Evolutionary conservation across 2,797 vertebrate species (phyloP).

Genomic region (Heliangelus exortis): DNA sequence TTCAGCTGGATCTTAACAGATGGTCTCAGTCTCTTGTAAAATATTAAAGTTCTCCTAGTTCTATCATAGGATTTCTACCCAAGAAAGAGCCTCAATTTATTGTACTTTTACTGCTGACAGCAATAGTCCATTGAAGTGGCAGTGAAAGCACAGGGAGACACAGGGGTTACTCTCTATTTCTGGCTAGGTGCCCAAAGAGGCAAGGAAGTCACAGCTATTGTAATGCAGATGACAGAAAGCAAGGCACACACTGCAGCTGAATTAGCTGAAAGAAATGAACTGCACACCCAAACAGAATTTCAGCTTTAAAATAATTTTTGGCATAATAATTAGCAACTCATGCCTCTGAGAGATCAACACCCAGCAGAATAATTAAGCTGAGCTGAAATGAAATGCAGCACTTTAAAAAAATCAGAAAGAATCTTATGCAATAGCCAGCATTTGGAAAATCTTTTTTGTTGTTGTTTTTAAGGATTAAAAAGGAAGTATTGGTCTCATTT

Average conservation of each 20-base stretch:
- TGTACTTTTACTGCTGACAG: slow-evolving; percentile 39
- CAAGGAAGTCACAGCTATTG: slow-evolving; percentile 8
- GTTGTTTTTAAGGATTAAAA: neutral
- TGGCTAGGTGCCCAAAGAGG: slow-evolving; percentile 34
- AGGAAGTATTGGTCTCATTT: neutral
- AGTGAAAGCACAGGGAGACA: slow-evolving; percentile 25
- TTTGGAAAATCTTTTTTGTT: neutral
- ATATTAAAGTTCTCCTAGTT: slow-evolving; percentile 63
- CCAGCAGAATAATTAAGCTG: neutral
- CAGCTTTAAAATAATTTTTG: slow-evolving; percentile 17
- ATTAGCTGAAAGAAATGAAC: slow-evolving; percentile 27
- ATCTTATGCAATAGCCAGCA: neutral
- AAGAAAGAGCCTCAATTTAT: slow-evolving; percentile 38
- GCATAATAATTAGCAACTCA: neutral
- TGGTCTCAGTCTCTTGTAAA: slow-evolving; percentile 49
- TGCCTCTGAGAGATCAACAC: neutral
- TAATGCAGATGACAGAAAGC: slow-evolving; percentile 57
- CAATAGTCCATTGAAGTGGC: slow-evolving; percentile 39
- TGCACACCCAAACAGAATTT: neutral
- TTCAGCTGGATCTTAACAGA: slow-evolving; percentile 56
- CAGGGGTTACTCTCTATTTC: neutral
- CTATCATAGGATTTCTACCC: slow-evolving; percentile 18
- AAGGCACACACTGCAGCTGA: neutral
- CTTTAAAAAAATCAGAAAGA: neutral
- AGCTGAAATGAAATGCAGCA: neutral